These are phyloP conservation scores for Centroberyx gerrardi DNA, from an alignment of 2,797 vertebrate genomes.

Conservation along the genomic window DNA sequence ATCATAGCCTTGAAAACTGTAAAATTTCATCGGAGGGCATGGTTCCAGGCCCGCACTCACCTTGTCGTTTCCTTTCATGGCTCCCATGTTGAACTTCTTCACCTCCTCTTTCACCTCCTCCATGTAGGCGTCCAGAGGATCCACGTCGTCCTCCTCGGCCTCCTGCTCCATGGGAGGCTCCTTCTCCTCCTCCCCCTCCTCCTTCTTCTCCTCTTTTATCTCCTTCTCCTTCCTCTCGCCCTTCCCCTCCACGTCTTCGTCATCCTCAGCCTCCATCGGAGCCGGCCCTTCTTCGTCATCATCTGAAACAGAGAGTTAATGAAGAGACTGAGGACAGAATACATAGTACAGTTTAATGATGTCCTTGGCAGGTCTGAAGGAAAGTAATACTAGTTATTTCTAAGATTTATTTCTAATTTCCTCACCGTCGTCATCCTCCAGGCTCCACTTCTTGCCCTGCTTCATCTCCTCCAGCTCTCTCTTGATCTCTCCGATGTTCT, in stretches of 20 bases:
- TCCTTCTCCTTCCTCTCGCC: slow-evolving; percentile 76
- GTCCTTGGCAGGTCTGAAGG: too few relatives aligned
- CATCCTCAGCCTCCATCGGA: slow-evolving; percentile 88
- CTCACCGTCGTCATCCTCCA: slow-evolving; percentile 98
- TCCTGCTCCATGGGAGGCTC: slow-evolving; percentile 85
- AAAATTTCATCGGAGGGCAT: background rate
- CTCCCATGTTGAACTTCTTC: slow-evolving; percentile 99
- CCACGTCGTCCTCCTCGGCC: slow-evolving; percentile 92
- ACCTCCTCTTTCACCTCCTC: slow-evolving; percentile 99
- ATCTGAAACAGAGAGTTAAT: slow-evolving; percentile 79
- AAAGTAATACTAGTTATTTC: too few relatives aligned
- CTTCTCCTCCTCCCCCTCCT: slow-evolving; percentile 82
- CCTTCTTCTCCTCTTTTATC: slow-evolving; percentile 78
- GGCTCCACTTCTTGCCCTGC: slow-evolving; percentile 98
- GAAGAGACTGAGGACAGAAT: background rate
- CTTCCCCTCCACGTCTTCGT: slow-evolving; percentile 71
- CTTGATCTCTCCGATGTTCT: slow-evolving; percentile 97
- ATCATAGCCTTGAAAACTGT: too few relatives aligned
- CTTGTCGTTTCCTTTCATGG: slow-evolving; percentile 95
- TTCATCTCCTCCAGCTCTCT: slow-evolving; percentile 99
- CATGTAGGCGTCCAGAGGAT: slow-evolving; percentile 98
- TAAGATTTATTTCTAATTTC: too few relatives aligned
- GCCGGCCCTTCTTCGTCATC: slow-evolving; percentile 88
- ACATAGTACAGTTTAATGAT: too few relatives aligned
- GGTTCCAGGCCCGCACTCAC: slow-evolving; percentile 72